A percentile compares a stretch with the other conserved stretches of the same genome.
Evolutionary conservation across 2,797 vertebrate genomes (phyloP).

Genomic region (Sphaeramia orbicularis): DNA sequence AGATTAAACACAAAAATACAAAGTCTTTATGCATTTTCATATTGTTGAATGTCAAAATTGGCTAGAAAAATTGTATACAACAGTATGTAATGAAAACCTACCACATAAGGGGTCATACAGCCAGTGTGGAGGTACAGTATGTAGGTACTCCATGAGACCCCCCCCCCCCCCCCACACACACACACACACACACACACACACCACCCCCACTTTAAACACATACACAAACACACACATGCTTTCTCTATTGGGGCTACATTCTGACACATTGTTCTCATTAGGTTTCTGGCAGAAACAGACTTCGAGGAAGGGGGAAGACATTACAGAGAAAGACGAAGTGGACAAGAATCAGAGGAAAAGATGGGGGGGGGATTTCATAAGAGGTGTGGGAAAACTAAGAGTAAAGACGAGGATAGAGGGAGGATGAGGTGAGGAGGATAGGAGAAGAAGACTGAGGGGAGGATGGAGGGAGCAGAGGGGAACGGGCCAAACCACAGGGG

Average conservation of each 20-base stretch:
- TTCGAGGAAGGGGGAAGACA: neutral
- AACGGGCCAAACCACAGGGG: conserved; percentile 66
- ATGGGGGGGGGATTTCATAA: conserved; percentile 10
- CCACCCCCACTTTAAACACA: neutral
- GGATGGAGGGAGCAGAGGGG: neutral
- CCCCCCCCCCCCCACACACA: no score
- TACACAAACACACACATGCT: conserved; percentile 8
- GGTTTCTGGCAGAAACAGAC: conserved; percentile 54
- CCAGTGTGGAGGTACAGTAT: conserved; percentile 1
- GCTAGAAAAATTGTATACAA: no score
- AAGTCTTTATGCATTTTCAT: no score
- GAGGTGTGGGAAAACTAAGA: conserved; percentile 9
- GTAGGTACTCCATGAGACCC: conserved; percentile 9
- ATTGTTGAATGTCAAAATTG: no score
- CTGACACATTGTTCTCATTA: conserved; percentile 78
- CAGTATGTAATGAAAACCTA: no score
- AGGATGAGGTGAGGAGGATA: neutral
- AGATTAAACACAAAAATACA: no score
- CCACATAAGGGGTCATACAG: neutral
- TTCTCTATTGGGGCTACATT: conserved; percentile 20
- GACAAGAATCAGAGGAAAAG: conserved; percentile 11
- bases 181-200: conserved; percentile 17
- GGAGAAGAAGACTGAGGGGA: conserved; percentile 7
- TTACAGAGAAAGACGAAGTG: neutral
- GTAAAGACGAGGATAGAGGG: conserved; percentile 1